Conservation (phyloP, 2,888 invertebrate genomes). For the Tachina grossa region DNA sequence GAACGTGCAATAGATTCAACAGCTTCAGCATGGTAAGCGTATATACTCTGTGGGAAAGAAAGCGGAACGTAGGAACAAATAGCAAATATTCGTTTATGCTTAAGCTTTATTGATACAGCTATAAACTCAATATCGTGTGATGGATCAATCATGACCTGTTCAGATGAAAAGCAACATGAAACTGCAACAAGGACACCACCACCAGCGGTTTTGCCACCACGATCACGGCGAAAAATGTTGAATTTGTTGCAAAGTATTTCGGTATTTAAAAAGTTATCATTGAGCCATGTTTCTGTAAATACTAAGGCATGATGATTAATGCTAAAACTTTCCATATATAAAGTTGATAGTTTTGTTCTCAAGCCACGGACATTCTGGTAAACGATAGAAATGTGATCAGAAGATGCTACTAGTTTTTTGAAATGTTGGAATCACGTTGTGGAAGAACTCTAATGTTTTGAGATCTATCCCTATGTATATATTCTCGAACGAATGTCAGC, state of each 20-base stretch:
- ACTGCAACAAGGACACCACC: constrained; percentile 12
- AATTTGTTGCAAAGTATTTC: background rate
- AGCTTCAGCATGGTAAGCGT: too few species aligned
- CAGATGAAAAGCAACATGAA: constrained; percentile 6
- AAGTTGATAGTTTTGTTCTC: constrained; percentile 25
- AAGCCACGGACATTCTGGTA: constrained; percentile 23
- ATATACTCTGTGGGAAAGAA: too few species aligned
- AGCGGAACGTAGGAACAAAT: too few species aligned
- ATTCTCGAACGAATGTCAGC: background rate
- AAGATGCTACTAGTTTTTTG: constrained; percentile 1
- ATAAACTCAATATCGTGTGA: background rate
- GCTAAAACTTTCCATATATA: constrained; percentile 21
- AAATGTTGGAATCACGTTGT: background rate
- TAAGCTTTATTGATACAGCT: too few species aligned
- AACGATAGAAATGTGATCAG: constrained; percentile 20
- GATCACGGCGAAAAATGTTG: background rate
- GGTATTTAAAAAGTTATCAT: background rate
- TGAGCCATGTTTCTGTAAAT: constrained; percentile 8
- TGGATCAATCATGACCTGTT: background rate
- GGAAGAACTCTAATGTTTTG: background rate
- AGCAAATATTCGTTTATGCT: too few species aligned
- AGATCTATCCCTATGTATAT: background rate
- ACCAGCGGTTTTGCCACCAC: background rate
- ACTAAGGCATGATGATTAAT: background rate
- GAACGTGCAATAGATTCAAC: too few species aligned